Conservation (phyloP, 2,888 invertebrate species). For the Leptogaster cylindrica region DNA sequence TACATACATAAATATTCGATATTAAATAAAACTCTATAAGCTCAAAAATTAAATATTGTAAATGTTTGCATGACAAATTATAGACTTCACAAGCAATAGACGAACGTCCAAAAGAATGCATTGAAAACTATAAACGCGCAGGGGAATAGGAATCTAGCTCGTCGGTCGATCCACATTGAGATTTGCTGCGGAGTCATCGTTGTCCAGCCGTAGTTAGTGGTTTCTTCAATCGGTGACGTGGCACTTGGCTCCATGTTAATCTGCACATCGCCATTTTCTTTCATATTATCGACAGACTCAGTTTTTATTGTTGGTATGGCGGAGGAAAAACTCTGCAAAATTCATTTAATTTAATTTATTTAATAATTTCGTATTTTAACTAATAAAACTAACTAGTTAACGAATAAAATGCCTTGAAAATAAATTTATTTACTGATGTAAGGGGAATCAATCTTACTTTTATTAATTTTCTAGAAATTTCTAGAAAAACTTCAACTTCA, state of each 20-base stretch:
- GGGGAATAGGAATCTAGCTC: slow-evolving; percentile 80
- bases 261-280: slow-evolving; percentile 49
- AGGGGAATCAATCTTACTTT: too few relatives aligned
- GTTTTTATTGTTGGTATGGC: slow-evolving; percentile 74
- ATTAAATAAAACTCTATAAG: slow-evolving; percentile 13
- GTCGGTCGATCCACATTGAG: slow-evolving; percentile 81
- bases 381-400: too few relatives aligned
- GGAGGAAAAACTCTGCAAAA: slow-evolving; percentile 69
- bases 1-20: slow-evolving; percentile 11
- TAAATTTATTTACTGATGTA: too few relatives aligned
- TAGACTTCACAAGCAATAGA: slow-evolving; percentile 64
- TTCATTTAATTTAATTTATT: too few relatives aligned
- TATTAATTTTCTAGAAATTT: too few relatives aligned
- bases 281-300: slow-evolving; percentile 68
- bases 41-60: too few relatives aligned
- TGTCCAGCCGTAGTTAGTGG: slow-evolving; percentile 67
- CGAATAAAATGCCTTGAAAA: too few relatives aligned
- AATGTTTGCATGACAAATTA: slow-evolving; percentile 1
- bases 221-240: slow-evolving; percentile 43
- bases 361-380: too few relatives aligned
- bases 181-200: slow-evolving; percentile 89
- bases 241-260: slow-evolving; percentile 50
- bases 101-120: slow-evolving; percentile 79
- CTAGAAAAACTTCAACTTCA: too few relatives aligned
- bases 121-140: slow-evolving; percentile 80